phyloP scores from a whole-genome alignment of 2,888 invertebrate genomes.

The Tubulanus polymorphus region DNA sequence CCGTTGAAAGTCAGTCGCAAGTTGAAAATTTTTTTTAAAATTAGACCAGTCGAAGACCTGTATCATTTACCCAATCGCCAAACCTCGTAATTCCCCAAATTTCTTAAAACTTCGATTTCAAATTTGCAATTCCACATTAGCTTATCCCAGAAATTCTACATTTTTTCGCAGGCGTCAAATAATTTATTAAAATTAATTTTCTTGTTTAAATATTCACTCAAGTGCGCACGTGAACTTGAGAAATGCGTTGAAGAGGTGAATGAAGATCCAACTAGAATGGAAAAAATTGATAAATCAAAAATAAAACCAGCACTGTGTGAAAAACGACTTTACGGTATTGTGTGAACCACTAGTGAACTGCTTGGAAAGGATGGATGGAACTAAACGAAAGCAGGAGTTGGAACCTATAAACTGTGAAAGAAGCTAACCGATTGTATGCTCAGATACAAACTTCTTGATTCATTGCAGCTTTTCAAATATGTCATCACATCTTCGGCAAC shows the following conservation, averaged over 20 bases:
- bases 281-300: not conserved
- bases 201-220: not conserved
- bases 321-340: not conserved
- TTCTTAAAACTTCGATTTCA: too few relatives aligned
- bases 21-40: too few relatives aligned
- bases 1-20: too few relatives aligned
- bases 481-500: not conserved
- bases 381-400: not conserved
- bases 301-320: not conserved
- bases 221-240: not conserved
- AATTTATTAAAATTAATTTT: too few relatives aligned
- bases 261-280: not conserved
- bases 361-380: not conserved
- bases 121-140: too few relatives aligned
- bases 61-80: too few relatives aligned
- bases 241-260: not conserved
- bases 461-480: not conserved
- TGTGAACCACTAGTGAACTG: not conserved
- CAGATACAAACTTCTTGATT: not conserved
- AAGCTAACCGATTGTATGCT: not conserved
- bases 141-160: too few relatives aligned
- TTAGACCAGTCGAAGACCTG: too few relatives aligned
- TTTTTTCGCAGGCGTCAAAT: too few relatives aligned
- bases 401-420: not conserved
- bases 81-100: too few relatives aligned